phyloP scores from a whole-genome alignment of 2,797 vertebrate species.

The Euphonia xanthogaster region DNA sequence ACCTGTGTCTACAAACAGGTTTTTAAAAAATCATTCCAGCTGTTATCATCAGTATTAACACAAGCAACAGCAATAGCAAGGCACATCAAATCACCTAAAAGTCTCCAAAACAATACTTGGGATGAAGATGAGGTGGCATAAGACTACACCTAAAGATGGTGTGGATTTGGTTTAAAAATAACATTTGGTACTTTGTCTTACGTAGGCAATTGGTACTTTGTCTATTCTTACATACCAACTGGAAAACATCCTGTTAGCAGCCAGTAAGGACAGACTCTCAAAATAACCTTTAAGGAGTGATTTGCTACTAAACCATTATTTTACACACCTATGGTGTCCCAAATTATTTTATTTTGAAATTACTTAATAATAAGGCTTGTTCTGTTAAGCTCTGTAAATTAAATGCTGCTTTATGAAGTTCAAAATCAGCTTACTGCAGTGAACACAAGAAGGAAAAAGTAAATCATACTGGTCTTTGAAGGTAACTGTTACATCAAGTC shows the following conservation, averaged over 20 bases:
- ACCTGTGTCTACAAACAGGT: not conserved
- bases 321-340: not conserved
- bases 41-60: not conserved
- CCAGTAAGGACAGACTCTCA: not conserved
- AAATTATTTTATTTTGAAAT: not conserved
- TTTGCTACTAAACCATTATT: not conserved
- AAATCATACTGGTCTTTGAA: not conserved
- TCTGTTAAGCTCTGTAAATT: not conserved
- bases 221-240: not conserved
- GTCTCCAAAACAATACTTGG: not conserved
- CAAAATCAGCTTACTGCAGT: not conserved
- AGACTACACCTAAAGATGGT: not conserved
- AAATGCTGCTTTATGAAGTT: not conserved
- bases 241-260: not conserved
- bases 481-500: not conserved
- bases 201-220: not conserved
- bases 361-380: not conserved
- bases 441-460: not conserved
- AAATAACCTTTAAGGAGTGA: not conserved
- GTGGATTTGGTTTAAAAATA: not conserved
- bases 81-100: not conserved
- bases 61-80: not conserved
- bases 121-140: not conserved
- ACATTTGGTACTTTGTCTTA: not conserved
- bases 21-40: not conserved